Conservation (phyloP, 2,113 vertebrate genomes). For the Pomatorhinus ruficollis region DNA sequence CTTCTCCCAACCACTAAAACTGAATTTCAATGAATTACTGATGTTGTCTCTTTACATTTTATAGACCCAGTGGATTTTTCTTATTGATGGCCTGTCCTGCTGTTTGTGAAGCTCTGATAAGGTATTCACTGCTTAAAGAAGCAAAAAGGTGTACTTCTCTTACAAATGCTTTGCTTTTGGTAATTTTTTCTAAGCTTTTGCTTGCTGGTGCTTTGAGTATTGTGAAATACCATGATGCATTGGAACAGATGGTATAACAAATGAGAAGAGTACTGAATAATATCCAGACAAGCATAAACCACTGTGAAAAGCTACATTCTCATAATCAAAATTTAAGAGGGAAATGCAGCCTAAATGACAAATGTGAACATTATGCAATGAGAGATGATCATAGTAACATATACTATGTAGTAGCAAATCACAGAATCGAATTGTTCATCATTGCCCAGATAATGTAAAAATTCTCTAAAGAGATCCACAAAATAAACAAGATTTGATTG, state of each 20-base stretch:
- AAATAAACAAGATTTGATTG: not conserved
- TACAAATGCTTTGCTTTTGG: not conserved
- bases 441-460: not conserved
- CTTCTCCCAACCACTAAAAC: not conserved
- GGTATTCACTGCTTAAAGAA: not conserved
- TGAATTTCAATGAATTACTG: not conserved
- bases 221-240: not conserved
- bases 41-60: not conserved
- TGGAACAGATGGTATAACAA: not conserved
- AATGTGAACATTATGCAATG: not conserved
- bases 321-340: not conserved
- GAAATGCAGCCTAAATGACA: not conserved
- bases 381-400: not conserved
- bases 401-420: too few relatives aligned
- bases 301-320: not conserved
- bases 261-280: not conserved
- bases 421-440: not conserved
- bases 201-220: conserved; percentile 2
- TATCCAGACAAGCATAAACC: not conserved
- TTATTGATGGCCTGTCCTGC: not conserved
- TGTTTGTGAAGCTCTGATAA: not conserved
- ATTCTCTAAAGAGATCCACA: not conserved
- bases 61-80: not conserved
- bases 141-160: not conserved
- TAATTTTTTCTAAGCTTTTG: not conserved